Evolutionary conservation across 2,888 invertebrate genomes (phyloP).

Genomic region (Germaria angustata): DNA sequence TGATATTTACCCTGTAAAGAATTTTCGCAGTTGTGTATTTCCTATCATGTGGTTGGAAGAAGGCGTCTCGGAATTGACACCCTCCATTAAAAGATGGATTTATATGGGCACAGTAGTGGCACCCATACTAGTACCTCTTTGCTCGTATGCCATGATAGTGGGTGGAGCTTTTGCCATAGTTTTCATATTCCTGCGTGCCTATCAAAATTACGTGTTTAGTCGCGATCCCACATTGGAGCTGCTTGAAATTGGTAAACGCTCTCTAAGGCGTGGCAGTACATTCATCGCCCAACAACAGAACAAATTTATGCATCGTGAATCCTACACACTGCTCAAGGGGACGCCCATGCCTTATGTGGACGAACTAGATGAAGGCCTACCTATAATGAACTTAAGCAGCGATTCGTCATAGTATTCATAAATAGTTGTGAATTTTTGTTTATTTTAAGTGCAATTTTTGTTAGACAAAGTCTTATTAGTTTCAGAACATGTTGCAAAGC

Average conservation of each 20-base stretch:
- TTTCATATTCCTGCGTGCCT: constrained; percentile 86
- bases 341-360: constrained; percentile 69
- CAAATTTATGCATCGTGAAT: constrained; percentile 75
- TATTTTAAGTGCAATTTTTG: constrained; percentile 51
- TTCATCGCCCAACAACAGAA: constrained; percentile 79
- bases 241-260: constrained; percentile 88
- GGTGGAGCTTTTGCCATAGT: constrained; percentile 85
- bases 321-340: constrained; percentile 76
- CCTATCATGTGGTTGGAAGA: constrained; percentile 95
- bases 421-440: background rate
- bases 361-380: constrained; percentile 72
- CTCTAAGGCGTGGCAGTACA: constrained; percentile 83
- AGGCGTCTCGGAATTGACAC: constrained; percentile 89
- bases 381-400: constrained; percentile 71
- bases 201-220: constrained; percentile 87
- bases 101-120: constrained; percentile 89
- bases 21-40: constrained; percentile 89
- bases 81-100: constrained; percentile 90
- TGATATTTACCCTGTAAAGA: constrained; percentile 85
- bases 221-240: constrained; percentile 86
- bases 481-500: background rate
- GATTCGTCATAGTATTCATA: constrained; percentile 69
- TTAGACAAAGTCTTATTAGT: constrained; percentile 32
- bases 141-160: constrained; percentile 87
- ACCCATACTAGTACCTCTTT: constrained; percentile 85